Evolutionary conservation across 2,797 vertebrate species (phyloP).

Genomic region (Artibeus lituratus): DNA sequence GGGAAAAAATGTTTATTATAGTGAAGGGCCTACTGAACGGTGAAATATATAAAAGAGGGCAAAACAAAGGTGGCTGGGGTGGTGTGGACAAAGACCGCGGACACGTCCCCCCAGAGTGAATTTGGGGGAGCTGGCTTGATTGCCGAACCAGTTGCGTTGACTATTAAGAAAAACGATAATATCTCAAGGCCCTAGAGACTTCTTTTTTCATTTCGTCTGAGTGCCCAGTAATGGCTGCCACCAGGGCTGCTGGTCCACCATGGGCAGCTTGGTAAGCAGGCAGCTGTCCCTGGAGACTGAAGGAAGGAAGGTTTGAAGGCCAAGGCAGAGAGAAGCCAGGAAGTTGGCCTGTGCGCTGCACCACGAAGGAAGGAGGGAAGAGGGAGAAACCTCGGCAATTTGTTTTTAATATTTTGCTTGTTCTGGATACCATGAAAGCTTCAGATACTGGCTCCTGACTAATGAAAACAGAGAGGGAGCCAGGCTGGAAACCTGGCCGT

Average conservation of each 20-base stretch:
- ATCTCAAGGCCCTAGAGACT: constrained; percentile 15
- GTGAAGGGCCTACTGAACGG: not conserved
- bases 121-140: constrained; percentile 40
- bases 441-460: constrained; percentile 81
- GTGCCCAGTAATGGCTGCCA: not conserved
- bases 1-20: not conserved
- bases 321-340: not conserved
- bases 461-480: constrained; percentile 81
- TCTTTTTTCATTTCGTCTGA: not conserved
- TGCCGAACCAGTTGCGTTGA: constrained; percentile 63
- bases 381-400: constrained; percentile 79
- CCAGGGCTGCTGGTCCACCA: not conserved
- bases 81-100: constrained; percentile 48
- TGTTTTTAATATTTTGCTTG: constrained; percentile 81
- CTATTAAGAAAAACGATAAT: constrained; percentile 50
- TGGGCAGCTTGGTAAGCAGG: not conserved
- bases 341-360: constrained; percentile 59
- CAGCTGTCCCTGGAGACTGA: not conserved
- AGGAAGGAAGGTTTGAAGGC: not conserved
- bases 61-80: constrained; percentile 46
- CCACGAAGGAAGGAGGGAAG: constrained; percentile 12
- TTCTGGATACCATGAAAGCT: constrained; percentile 79
- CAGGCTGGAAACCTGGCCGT: constrained; percentile 81
- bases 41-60: constrained; percentile 55
- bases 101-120: constrained; percentile 32